Evolutionary conservation across 2,797 vertebrate genomes (phyloP), one percentile per base, ranked within the genome.

Genomic region (Ptychobarbus kaznakovi): DNA sequence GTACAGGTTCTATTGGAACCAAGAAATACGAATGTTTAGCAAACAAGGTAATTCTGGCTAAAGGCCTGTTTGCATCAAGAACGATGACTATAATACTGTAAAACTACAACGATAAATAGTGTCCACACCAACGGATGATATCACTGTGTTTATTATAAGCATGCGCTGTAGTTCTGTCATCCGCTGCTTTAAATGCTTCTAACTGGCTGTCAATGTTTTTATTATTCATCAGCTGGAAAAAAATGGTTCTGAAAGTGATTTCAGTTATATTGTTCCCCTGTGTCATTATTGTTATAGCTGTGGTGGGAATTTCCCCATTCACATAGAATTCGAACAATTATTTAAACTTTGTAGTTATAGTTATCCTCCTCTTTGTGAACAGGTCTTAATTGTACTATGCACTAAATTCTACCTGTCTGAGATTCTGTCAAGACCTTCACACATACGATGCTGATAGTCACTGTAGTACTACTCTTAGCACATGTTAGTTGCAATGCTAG

Each of bases 361-460:
- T 78, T 61, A 61, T 63, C n/a, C 35, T 40, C 7, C 22, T 78
- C 56, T 25, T 16, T 49, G 25, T 49, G 40, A 65, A 38, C 49
- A 22, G 11, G 74, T 16, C 46, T 51, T 75, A 35, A 22, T 3
- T 75, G 73, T 75, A 53, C 49, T 35, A 25, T 25, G 65, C 44
- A 35, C 75, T 8, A 63, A 38, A 25, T 4, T n/a, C 25, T 35
- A 63, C 6, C 65, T n/a, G 56, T 58, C 22, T 18, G 15, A 53
- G 18, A 42, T 75, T 76, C 70, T 38, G 66, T 81, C 12, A 80
- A 83, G 12, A 42, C 74, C 10, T 40, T n/a, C 4, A 49, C n/a
- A 84, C 7, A 38, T 32, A 6, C 3, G 25, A 80, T 13, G 12
- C 11, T n/a, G n/a, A 66, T 25, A 56, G 49, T 73, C 58, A 40